Evolutionary conservation across 2,113 vertebrate genomes (phyloP), one percentile per base, ranked within the genome.

Genomic region (Dipodomys merriami): DNA sequence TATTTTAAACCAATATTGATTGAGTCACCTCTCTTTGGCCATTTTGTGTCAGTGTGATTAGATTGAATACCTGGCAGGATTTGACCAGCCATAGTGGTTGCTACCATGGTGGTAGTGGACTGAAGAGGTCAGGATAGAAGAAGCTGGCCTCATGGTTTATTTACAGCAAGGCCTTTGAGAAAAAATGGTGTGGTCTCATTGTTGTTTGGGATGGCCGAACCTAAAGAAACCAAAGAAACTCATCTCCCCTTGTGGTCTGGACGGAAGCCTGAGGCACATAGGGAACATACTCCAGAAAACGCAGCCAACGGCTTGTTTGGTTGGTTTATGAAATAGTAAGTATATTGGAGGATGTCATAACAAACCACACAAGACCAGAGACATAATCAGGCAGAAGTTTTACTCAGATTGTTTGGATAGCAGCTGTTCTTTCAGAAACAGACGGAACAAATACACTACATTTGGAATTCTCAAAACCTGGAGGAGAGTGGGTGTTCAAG

Each of bases 401-500:
- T 46, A 71, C 67, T 30, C 7, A 93, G 68, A 65, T 30, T 93
- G 16, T 18, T 94, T 86, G 94, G 83, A 82, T 76, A 79, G 83
- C 78, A 83, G 19, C 22, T 94, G 13, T 79, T 81, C 44, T 94
- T 87, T 94, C 86, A 90, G 65, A 96, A 95, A 67, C 1, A 44
- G 15, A 65, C 84, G 91, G 76, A 91, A 93, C 53, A 95, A 93
- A 80, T 57, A 69, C 1, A n/a, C 4, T 46, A 44, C 5, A 62
- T 30, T 95, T 53, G 72, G 73, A 83, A 77, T 44, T 89, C 91
- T 82, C 53, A 80, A 78, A 92, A 80, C 35, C 79, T n/a, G 71
- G 44, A 79, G 81, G 62, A 83, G 29, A 84, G 35, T 92, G 53
- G 7, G 11, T 49, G 69, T 72, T 72, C 68, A 90, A 9, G 44